phyloP scores from a whole-genome alignment of 2,888 invertebrate species.

The Ptychoptera albimana region DNA sequence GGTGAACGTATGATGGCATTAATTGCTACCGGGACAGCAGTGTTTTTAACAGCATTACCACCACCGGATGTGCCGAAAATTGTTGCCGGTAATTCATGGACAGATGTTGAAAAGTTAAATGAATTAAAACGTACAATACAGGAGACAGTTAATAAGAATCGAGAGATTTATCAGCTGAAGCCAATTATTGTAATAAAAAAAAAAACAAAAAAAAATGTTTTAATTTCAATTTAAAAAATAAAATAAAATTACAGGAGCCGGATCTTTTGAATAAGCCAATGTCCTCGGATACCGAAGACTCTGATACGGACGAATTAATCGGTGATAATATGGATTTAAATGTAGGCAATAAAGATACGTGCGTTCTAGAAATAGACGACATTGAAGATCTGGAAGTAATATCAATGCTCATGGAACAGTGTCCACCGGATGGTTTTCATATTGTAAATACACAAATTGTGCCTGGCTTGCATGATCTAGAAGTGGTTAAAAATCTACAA shows the following conservation, averaged over 20 bases:
- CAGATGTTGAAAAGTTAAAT: conserved; percentile 45
- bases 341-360: conserved; percentile 62
- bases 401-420: conserved; percentile 53
- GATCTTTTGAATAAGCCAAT: conserved; percentile 11
- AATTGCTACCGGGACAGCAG: conserved; percentile 76
- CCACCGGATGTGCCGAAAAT: conserved; percentile 57
- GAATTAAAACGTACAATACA: conserved; percentile 51
- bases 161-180: conserved; percentile 46
- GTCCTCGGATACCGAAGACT: conserved; percentile 43
- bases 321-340: conserved; percentile 43
- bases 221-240: too few species aligned
- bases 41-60: conserved; percentile 62
- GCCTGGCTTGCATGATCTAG: conserved; percentile 51
- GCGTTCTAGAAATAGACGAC: conserved; percentile 70
- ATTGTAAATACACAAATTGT: conserved; percentile 63
- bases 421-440: conserved; percentile 59
- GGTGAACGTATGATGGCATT: conserved; percentile 81
- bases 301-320: conserved; percentile 45
- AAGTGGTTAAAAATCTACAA: conserved; percentile 53
- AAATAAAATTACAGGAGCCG: neutral
- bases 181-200: neutral
- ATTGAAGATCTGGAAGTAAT: conserved; percentile 66
- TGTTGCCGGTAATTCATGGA: conserved; percentile 46
- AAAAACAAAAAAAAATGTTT: conserved; percentile 5
- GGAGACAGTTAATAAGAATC: conserved; percentile 53